Percentiles rank a stretch among this genome's conserved stretches.
Conservation (phyloP, 2,888 invertebrate species). For the Brachycybe producta region DNA sequence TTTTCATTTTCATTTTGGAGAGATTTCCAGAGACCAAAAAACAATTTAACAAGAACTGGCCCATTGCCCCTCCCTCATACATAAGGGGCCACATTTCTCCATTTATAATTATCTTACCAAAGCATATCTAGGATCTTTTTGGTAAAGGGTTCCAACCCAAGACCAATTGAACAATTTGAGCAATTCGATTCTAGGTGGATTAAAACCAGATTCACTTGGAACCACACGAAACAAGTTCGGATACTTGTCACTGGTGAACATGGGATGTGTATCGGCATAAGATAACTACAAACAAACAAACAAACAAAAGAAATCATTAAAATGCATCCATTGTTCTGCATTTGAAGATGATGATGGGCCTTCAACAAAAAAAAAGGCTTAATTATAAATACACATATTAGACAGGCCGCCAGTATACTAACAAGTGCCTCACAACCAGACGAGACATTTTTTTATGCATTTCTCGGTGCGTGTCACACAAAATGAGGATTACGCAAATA, state of each 20-base stretch:
- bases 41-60: too few relatives aligned
- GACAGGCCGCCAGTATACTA: not conserved
- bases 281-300: slow-evolving; percentile 52
- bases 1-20: too few relatives aligned
- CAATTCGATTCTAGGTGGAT: slow-evolving; percentile 75
- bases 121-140: slow-evolving; percentile 86
- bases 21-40: too few relatives aligned
- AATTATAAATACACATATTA: slow-evolving; percentile 1
- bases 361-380: not conserved
- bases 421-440: too few relatives aligned
- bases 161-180: slow-evolving; percentile 93
- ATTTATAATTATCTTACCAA: too few relatives aligned
- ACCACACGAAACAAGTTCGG: slow-evolving; percentile 95
- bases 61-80: too few relatives aligned
- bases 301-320: not conserved
- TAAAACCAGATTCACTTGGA: slow-evolving; percentile 91
- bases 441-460: too few relatives aligned
- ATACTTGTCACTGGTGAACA: slow-evolving; percentile 85
- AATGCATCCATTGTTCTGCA: not conserved
- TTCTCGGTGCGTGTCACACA: too few relatives aligned
- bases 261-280: slow-evolving; percentile 94
- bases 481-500: too few relatives aligned
- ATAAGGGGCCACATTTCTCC: too few relatives aligned
- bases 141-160: slow-evolving; percentile 89
- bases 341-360: not conserved